Conservation (phyloP, 2,113 vertebrate species). For the Phyllostomus discolor region DNA sequence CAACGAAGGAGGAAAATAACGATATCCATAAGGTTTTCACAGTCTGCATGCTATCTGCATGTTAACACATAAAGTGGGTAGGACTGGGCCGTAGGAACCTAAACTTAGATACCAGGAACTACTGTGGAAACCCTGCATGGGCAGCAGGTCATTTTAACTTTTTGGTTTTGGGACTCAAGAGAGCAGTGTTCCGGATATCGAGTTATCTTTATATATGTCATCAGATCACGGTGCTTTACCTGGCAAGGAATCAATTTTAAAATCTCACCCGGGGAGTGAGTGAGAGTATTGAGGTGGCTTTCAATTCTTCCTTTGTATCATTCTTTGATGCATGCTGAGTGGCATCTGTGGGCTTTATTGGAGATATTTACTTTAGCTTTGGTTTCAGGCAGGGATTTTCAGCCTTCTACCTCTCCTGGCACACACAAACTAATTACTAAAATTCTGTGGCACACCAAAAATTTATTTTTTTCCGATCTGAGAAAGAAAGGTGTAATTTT, state of each 20-base stretch:
- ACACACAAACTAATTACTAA: not conserved
- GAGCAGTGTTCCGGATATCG: constrained; percentile 9
- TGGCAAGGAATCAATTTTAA: constrained; percentile 60
- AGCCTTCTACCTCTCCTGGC: not conserved
- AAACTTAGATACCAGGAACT: constrained; percentile 16
- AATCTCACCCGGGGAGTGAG: constrained; percentile 32
- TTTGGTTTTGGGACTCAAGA: constrained; percentile 44
- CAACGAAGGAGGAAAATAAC: not conserved
- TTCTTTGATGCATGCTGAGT: constrained; percentile 1
- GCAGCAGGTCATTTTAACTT: constrained; percentile 2
- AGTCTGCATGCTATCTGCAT: not conserved
- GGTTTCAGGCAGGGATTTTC: not conserved
- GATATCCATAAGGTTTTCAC: not conserved
- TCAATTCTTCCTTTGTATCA: constrained; percentile 26
- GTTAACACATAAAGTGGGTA: not conserved
- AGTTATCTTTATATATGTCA: constrained; percentile 42
- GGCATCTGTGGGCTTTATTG: constrained; percentile 19
- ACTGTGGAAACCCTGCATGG: not conserved
- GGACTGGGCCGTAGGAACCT: not conserved
- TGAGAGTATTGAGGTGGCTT: constrained; percentile 23
- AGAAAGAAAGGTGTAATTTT: not conserved
- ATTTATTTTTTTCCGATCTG: not conserved
- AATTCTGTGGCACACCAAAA: not conserved
- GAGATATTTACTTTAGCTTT: constrained; percentile 53
- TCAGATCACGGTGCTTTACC: constrained; percentile 39